Base-by-base conservation (phyloP, 1,140 invertebrate genomes). In the Musca vetustissima region DNA sequence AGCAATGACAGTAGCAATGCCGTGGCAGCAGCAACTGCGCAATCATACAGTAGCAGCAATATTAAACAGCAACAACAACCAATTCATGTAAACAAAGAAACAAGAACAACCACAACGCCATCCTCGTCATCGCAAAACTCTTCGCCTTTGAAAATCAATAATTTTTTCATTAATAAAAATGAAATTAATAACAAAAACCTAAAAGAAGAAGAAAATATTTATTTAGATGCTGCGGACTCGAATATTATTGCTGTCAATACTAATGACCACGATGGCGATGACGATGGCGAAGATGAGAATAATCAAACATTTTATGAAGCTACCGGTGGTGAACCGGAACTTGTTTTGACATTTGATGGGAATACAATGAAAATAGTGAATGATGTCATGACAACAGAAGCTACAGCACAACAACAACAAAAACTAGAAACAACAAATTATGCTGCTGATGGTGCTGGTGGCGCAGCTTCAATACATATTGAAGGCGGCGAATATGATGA, bases 291-390 rank as follows among this genome's bases (percentile, higher is more conserved):
- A 67, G 78, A 69, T 49, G 68, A 69, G 47, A 66, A 53, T 69
- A 66, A 66, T 36, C 43, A 67, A 61, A 69, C 68, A 53, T 69
- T 69, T 69, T 69, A 69, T 49, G 68, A 69, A 64, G 68, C 68
- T 48, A 43, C 36, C 13, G 68, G 50, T 50, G 53, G 64, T 69
- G 68, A 66, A 69, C 49, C 68, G 68, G 68, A 78, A 59, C 74
- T 78, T 36, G 77, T 79, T 59, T 72, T 71, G 66, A 70, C 74
- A 69, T 79, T 77, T 24, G n/a, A n/a, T n/a, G 73, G 78, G 67
- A 75, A 75, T 70, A 71, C 77, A 43, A 69, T 79, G 59, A 75
- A 73, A 61, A 61, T 24, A 61, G 36, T 17, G 4, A 61, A 61
- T 61, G 28, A 61, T 24, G 57, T 36, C 57, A 36, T 24, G 8